Evolutionary conservation across 2,797 vertebrate genomes (phyloP).

Genomic region (Philypnodon macrostomus): DNA sequence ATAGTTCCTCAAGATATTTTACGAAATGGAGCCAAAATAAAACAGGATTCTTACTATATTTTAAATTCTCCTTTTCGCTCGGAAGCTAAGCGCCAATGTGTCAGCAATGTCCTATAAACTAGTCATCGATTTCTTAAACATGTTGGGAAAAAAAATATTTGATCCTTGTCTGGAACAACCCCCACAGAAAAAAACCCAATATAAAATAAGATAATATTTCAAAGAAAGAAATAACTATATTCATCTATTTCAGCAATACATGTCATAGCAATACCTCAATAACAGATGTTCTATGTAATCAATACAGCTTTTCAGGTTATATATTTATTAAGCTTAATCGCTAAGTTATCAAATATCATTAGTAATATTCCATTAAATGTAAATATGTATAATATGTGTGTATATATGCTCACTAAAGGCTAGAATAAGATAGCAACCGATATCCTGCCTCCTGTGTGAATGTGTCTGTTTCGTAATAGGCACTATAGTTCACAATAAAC

Average conservation of each 20-base stretch:
- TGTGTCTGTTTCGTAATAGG: constrained; percentile 55
- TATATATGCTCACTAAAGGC: constrained; percentile 65
- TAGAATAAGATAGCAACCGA: constrained; percentile 63
- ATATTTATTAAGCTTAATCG: constrained; percentile 84
- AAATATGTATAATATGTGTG: constrained; percentile 77
- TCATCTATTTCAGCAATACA: constrained; percentile 82
- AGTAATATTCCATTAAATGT: constrained; percentile 78
- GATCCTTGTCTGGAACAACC: constrained; percentile 71
- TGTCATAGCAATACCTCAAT: constrained; percentile 81
- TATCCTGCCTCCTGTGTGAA: constrained; percentile 45
- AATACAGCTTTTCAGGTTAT: constrained; percentile 81
- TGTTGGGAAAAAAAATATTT: no score
- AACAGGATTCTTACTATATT: no score
- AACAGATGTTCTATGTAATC: constrained; percentile 81
- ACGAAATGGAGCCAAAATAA: no score
- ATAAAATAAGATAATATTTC: constrained; percentile 51
- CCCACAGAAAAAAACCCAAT: constrained; percentile 64
- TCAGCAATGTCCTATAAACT: no score
- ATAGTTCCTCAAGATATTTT: no score
- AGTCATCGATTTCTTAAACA: no score
- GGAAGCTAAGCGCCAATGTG: constrained; percentile 8
- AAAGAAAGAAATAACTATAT: constrained; percentile 64
- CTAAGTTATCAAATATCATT: constrained; percentile 85
- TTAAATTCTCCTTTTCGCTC: neutral
- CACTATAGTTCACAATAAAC: constrained; percentile 48